A percentile compares a stretch with the other conserved stretches of the same genome.
Conservation (phyloP, 2,113 vertebrate species). For the Odontesthes bonariensis region DNA sequence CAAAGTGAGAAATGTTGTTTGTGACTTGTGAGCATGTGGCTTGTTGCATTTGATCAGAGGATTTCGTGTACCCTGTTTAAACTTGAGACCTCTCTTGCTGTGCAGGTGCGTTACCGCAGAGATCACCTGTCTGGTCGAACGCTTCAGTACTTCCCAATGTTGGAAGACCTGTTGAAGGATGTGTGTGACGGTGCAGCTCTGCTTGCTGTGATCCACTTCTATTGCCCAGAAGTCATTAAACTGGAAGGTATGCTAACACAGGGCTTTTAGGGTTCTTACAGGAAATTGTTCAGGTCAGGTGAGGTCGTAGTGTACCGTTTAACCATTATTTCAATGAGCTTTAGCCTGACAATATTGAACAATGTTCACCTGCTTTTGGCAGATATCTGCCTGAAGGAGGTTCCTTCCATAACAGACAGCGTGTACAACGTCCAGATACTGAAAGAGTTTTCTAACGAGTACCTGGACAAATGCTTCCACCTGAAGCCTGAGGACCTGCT, state of each 20-base stretch:
- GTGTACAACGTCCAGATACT: conserved; percentile 94
- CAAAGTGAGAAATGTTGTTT: conserved; percentile 9
- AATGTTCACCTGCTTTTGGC: conserved; percentile 12
- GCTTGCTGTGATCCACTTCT: conserved; percentile 92
- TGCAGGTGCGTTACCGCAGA: conserved; percentile 93
- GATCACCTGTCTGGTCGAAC: conserved; percentile 90
- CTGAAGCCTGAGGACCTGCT: conserved; percentile 93
- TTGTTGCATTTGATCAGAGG: neutral
- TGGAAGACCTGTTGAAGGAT: conserved; percentile 93
- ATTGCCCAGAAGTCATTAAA: conserved; percentile 94
- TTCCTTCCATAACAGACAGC: conserved; percentile 90
- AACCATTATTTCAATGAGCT: neutral
- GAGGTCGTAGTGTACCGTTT: neutral
- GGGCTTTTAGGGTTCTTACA: neutral
- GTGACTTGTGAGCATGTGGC: conserved; percentile 8
- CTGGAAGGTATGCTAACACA: conserved; percentile 86
- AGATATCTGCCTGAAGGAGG: conserved; percentile 97
- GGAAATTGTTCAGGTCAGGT: too few species aligned
- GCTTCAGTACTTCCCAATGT: conserved; percentile 88
- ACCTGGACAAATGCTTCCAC: conserved; percentile 92
- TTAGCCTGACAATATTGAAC: neutral
- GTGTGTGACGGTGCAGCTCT: conserved; percentile 90
- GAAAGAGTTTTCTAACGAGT: conserved; percentile 90
- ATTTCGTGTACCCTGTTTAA: neutral
- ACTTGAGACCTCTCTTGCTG: conserved; percentile 18